phyloP scores from a whole-genome alignment of 2,113 vertebrate species.

The Ramphastos sulfuratus region DNA sequence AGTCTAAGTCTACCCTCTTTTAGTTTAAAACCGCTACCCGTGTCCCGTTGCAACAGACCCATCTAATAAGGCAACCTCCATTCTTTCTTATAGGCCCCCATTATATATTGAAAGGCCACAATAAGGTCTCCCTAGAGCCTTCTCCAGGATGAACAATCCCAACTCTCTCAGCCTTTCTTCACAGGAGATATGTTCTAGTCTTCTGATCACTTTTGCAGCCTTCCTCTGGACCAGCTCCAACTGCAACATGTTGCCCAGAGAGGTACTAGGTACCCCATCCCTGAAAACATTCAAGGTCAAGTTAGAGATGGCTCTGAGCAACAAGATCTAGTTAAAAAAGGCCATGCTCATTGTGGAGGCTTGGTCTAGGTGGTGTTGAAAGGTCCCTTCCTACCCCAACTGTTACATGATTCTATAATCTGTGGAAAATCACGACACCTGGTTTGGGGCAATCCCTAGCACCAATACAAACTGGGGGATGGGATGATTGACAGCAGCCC shows the following conservation, averaged over 20 bases:
- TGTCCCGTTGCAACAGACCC: neutral
- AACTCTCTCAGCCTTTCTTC: no score
- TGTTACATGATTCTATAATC: neutral
- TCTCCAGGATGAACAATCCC: neutral
- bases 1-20: neutral
- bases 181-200: no score
- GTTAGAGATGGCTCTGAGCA: neutral
- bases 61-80: neutral
- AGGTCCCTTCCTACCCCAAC: neutral
- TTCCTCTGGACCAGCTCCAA: no score
- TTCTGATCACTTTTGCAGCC: no score
- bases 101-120: neutral
- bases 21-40: neutral
- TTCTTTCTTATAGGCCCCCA: neutral
- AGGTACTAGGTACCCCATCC: neutral
- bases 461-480: no score
- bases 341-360: fast-evolving
- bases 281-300: neutral
- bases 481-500: no score
- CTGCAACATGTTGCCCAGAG: neutral
- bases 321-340: neutral
- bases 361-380: neutral
- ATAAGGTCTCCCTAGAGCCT: no score
- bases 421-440: no score
- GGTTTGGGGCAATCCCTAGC: no score